phyloP scores from a whole-genome alignment of 1,140 invertebrate species.

The Wasmannia auropunctata region DNA sequence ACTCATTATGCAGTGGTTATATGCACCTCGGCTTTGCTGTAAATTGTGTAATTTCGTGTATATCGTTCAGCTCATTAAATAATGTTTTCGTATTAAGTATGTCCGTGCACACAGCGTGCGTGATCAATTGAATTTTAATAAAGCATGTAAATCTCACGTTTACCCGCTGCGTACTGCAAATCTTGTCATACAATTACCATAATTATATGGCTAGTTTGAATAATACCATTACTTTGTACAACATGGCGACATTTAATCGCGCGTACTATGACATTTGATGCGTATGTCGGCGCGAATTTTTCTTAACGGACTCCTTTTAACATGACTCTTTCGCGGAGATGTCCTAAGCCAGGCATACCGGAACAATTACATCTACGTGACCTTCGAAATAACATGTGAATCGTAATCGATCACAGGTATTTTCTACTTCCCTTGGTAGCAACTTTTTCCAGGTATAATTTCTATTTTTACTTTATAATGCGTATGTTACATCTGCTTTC shows the following conservation, averaged over 20 bases:
- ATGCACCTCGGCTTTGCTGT: conserved; percentile 44
- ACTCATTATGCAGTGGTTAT: conserved; percentile 21
- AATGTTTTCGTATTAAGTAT: conserved; percentile 6
- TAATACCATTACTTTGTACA: conserved; percentile 48
- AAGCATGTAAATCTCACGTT: conserved; percentile 19
- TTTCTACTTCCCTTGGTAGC: conserved; percentile 1
- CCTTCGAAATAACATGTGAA: conserved; percentile 41
- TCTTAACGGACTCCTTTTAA: conserved; percentile 19
- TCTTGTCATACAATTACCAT: conserved; percentile 18
- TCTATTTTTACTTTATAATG: conserved; percentile 19
- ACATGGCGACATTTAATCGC: conserved; percentile 64
- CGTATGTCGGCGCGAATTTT: conserved; percentile 46
- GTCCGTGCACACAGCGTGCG: no score
- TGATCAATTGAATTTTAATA: conserved; percentile 55
- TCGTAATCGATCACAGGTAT: conserved; percentile 19
- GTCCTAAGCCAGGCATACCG: conserved; percentile 39
- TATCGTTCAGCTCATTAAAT: conserved; percentile 22
- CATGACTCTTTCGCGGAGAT: conserved; percentile 55
- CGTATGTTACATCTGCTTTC: neutral
- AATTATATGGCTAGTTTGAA: conserved; percentile 39
- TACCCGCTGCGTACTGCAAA: neutral
- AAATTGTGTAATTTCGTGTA: conserved; percentile 53
- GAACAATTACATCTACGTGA: conserved; percentile 15
- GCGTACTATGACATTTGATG: conserved; percentile 68
- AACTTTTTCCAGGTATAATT: conserved; percentile 13